Percentiles rank a stretch among this genome's conserved stretches.
Evolutionary conservation across 1,140 invertebrate genomes (phyloP).

Genomic region (Zeugodacus cucurbitae): DNA sequence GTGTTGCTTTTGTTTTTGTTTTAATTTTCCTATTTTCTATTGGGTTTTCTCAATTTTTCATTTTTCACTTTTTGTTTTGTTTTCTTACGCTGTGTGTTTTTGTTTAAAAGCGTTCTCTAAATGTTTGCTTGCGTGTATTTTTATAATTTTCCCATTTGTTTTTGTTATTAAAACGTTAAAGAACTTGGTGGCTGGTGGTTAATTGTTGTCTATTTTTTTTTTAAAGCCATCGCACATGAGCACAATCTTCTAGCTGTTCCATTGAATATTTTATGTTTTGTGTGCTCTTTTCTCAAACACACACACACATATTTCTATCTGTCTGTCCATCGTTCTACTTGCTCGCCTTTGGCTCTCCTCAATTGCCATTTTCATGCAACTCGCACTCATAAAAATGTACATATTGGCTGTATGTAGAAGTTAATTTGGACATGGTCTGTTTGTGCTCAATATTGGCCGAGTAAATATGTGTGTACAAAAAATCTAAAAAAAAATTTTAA

Average conservation of each 20-base stretch:
- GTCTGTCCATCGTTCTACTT: background rate
- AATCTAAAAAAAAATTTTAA: background rate
- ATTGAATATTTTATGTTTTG: background rate
- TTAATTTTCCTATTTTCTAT: background rate
- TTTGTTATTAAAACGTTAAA: slow-evolving; percentile 1
- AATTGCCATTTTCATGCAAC: slow-evolving; percentile 9
- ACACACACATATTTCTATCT: background rate
- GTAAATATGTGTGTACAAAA: slow-evolving; percentile 4
- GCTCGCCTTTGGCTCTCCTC: background rate
- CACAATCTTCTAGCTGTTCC: background rate
- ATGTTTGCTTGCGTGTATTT: background rate
- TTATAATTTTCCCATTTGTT: background rate
- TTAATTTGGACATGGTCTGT: slow-evolving; percentile 39
- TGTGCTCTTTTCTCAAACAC: background rate
- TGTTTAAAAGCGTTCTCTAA: background rate
- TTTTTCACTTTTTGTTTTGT: too few relatives aligned
- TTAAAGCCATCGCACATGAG: background rate
- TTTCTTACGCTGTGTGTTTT: slow-evolving; percentile 5
- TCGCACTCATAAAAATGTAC: background rate
- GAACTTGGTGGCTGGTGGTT: slow-evolving; percentile 9
- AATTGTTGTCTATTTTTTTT: background rate
- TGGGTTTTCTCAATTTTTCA: background rate
- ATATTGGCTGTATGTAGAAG: background rate
- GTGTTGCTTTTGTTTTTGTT: background rate
- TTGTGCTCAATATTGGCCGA: slow-evolving; percentile 29